Base-by-base conservation (phyloP, 1,140 invertebrate species). In the Drosophila pachea region DNA sequence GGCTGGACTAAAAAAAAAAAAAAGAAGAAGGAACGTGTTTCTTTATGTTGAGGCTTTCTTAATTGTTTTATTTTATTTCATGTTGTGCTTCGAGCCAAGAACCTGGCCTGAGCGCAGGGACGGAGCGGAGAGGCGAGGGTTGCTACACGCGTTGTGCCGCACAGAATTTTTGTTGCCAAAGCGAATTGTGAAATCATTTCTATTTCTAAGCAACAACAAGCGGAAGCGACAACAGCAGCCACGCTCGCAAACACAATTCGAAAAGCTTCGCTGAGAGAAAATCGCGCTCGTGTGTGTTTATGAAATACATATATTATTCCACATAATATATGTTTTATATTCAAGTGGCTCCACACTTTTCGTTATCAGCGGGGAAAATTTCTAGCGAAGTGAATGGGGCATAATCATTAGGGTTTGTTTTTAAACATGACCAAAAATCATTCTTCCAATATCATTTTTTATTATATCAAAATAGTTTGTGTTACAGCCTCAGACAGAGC, bases 151-250 rank as follows among this genome's bases (percentile, higher is more conserved):
- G 61, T 58, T 58, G 29, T 16, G 36, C n/a, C 45, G 40, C 22
- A 53, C 40, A 22, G 32, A 22, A 2, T 29, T 31, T 40, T 31
- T 35, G 74, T 59, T 65, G 56, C 64, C 62, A 75, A 74, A 81
- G 61, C 72, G 58, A 64, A 74, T 78, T 84, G 79, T 83, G 78
- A 83, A 83, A 83, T 83, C 79, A 83, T 83, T 83, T 83, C 75
- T 83, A 83, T 83, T 83, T 83, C 78, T 74, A 78, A 74, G 63
- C 75, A 78, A 77, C 68, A 74, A 82, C 63, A 82, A 77, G 68
- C 76, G 68, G 75, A 78, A 77, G 55, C 69, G 73, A 73, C 68
- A 60, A 69, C 58, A 63, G 47, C 45, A 68, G 40, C 40, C 40
- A 12, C 40, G 11, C 5, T 3, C n/a, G 9, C 12, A 31, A 59